These are phyloP conservation scores for Babylonia areolata DNA, from an alignment of 1,140 invertebrate genomes.

Conservation along the genomic window DNA sequence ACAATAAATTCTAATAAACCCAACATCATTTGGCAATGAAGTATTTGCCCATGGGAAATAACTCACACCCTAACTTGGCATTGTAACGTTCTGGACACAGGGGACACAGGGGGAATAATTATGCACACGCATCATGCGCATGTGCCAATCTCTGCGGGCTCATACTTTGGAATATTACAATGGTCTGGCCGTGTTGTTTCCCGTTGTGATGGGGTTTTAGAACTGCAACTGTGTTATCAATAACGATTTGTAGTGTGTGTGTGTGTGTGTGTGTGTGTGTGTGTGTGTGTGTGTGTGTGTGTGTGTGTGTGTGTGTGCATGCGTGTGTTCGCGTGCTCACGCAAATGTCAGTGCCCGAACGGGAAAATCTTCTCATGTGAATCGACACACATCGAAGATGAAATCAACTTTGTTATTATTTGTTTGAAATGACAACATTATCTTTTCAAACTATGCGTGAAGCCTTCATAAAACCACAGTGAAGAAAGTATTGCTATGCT, in stretches of 20 bases:
- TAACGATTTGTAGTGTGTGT: too few species aligned
- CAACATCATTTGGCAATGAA: neutral
- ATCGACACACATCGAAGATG: too few species aligned
- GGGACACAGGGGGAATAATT: neutral
- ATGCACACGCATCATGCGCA: neutral
- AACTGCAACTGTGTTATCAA: too few species aligned
- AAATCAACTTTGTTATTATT: too few species aligned
- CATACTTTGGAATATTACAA: neutral
- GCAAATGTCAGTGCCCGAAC: too few species aligned
- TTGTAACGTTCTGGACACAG: neutral
- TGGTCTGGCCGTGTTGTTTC: neutral
- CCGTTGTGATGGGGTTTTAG: neutral
- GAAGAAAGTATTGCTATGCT: too few species aligned
- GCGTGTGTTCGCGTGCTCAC: neutral
- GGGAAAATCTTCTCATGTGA: too few species aligned
- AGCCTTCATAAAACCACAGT: too few species aligned
- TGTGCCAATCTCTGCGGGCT: neutral
- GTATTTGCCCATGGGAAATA: neutral
- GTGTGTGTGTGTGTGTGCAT: neutral
- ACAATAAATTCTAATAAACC: neutral
- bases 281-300: neutral
- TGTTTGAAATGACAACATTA: too few species aligned
- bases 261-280: neutral
- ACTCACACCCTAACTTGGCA: neutral
- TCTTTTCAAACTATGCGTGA: too few species aligned